Percentiles rank a stretch among this genome's conserved stretches.
Evolutionary conservation across 2,797 vertebrate genomes (phyloP).

Genomic region (Distichodus sexfasciatus): DNA sequence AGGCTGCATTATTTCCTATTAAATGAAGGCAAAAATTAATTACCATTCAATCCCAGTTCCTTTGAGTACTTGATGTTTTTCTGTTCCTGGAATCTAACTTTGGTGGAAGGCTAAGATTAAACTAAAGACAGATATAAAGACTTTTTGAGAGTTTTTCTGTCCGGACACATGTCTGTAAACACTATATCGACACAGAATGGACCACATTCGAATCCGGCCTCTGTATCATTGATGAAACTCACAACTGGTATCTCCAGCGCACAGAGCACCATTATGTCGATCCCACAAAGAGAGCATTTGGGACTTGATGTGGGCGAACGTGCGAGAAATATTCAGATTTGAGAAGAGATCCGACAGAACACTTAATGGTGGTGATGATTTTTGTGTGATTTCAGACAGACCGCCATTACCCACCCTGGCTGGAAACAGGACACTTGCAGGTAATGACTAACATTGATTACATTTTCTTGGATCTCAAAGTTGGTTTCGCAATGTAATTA

Average conservation of each 20-base stretch:
- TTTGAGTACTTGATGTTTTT: no score
- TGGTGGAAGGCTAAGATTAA: no score
- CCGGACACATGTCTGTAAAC: not conserved
- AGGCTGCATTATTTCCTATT: no score
- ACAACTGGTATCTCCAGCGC: not conserved
- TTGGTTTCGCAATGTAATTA: not conserved
- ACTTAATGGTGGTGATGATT: not conserved
- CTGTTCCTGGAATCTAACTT: no score
- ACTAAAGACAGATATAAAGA: no score
- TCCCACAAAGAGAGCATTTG: not conserved
- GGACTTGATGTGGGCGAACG: slow-evolving; percentile 1
- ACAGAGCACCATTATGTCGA: slow-evolving; percentile 17
- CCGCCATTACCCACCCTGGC: slow-evolving; percentile 45
- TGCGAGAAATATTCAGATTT: slow-evolving; percentile 1
- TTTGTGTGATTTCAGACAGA: slow-evolving; percentile 59
- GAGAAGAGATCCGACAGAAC: slow-evolving; percentile 2
- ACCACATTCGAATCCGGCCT: not conserved
- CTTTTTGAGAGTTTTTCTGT: not conserved
- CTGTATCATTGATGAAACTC: slow-evolving; percentile 5
- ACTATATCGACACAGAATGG: not conserved
- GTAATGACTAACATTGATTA: no score
- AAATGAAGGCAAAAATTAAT: no score
- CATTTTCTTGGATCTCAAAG: not conserved
- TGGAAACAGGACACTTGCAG: slow-evolving; percentile 64
- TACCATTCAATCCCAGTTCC: no score